phyloP scores from a whole-genome alignment of 1,140 invertebrate genomes.

The Andricus grossulariae region DNA sequence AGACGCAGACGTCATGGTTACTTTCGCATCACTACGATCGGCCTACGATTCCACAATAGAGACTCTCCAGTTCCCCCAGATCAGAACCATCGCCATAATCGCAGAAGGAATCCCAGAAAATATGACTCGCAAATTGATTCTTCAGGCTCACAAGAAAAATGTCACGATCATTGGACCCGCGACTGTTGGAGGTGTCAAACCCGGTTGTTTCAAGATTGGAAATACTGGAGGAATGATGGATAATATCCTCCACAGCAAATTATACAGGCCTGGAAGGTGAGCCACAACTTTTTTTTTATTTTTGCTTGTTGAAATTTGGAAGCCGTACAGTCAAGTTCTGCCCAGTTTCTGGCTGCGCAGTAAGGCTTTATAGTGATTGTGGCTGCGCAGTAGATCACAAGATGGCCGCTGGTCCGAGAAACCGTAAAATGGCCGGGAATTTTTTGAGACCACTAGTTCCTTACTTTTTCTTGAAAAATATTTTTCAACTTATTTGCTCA shows the following conservation, averaged over 20 bases:
- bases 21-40: constrained; percentile 97
- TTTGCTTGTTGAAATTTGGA: no score
- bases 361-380: no score
- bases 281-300: background rate
- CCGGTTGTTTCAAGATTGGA: constrained; percentile 99
- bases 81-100: constrained; percentile 98
- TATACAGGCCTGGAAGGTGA: constrained; percentile 93
- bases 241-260: constrained; percentile 97
- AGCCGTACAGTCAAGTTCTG: no score
- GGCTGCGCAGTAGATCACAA: no score
- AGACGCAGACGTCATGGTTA: constrained; percentile 98
- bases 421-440: no score
- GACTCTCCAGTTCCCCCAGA: constrained; percentile 93
- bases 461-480: no score
- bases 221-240: constrained; percentile 99
- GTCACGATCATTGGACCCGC: constrained; percentile 84
- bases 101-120: constrained; percentile 99
- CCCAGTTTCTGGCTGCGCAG: no score
- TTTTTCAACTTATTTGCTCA: no score
- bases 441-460: no score
- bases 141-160: constrained; percentile 87
- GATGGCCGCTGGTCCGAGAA: no score
- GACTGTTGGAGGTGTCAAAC: constrained; percentile 98
- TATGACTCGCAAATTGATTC: constrained; percentile 95
- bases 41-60: constrained; percentile 98